A percentile compares a stretch with the other conserved stretches of the same genome.
These are phyloP conservation scores for Sycobia sp. DNA, from an alignment of 1,140 invertebrate species.

Conservation along the genomic window DNA sequence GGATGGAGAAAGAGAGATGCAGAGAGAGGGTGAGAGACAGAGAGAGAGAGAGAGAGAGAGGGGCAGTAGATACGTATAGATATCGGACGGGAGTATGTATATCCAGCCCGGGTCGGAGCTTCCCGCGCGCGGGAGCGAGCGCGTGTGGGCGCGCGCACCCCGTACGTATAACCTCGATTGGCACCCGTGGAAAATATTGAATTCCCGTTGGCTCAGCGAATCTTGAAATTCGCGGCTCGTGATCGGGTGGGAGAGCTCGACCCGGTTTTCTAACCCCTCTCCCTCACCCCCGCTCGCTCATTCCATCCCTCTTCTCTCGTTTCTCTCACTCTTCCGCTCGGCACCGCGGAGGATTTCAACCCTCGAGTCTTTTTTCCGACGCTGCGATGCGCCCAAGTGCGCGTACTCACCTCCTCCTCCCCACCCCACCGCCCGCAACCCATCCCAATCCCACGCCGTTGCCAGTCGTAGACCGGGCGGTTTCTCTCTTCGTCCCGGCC, in stretches of 20 bases:
- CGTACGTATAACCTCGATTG: slow-evolving; percentile 7
- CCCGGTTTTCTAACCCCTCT: too few relatives aligned
- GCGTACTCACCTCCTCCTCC: too few relatives aligned
- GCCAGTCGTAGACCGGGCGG: not conserved
- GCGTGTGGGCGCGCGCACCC: too few relatives aligned
- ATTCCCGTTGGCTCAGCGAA: slow-evolving; percentile 28
- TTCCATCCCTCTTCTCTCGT: not conserved
- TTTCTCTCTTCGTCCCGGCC: not conserved
- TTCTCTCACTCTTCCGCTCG: not conserved
- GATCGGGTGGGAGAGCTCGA: not conserved
- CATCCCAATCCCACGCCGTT: too few relatives aligned
- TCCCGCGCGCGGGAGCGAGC: not conserved
- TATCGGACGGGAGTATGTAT: not conserved
- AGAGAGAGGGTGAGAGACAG: too few relatives aligned
- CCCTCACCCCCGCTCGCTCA: not conserved
- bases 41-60: too few relatives aligned
- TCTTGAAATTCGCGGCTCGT: slow-evolving; percentile 32
- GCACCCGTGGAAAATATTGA: slow-evolving; percentile 27
- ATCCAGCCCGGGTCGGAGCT: too few relatives aligned
- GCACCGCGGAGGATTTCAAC: not conserved
- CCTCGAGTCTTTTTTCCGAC: too few relatives aligned
- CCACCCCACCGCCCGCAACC: too few relatives aligned
- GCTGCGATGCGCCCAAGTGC: too few relatives aligned
- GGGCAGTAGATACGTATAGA: not conserved
- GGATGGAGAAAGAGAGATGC: too few relatives aligned